Base-by-base conservation (phyloP, 2,797 vertebrate genomes). In the Emydoidea blandingii region DNA sequence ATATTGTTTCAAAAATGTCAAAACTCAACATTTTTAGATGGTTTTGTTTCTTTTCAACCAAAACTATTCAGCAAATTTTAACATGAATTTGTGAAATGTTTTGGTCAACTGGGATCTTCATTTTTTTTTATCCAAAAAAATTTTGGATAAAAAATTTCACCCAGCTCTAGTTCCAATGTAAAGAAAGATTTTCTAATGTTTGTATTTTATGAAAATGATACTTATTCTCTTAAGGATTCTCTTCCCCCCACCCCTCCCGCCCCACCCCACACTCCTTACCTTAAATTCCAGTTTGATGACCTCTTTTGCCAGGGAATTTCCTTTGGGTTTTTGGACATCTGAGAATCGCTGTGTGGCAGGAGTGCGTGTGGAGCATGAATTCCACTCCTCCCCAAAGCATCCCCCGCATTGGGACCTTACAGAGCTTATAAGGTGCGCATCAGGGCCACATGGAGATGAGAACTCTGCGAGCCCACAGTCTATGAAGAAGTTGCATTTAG, bases 401-500 rank as follows among this genome's bases (percentile, higher is more conserved):
- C 10, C 0, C 3, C 1, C 56, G 3, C 65, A 19, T 6, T 68
- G n/a, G 18, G n/a, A 68, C 65, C n/a, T 68, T n/a, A 68, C 18
- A 8, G n/a, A 11, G 65, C 5, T 72, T 41, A 72, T 37, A 37
- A 37, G 65, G 65, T 72, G 19, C 65, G 3, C 19, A 11, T 23
- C 5, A 5, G n/a, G 65, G 65, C 16, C 31, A 19, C n/a, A 21
- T 37, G 34, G 34, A 68, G 65, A 37, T 9, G 11, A 65, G 34
- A 65, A 37, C 18, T 37, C 19, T 37, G 19, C 2, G 5, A 72
- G 65, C n/a, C 19, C 65, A 37, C 65, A 72, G n/a, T 72, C 16
- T 31, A 19, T 3, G 12, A 5, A 34, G 0, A 1, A 0, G 0
- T 3, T 37, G 34, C 23, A 12, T 25, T 90, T 52, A 34, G 12